Base-by-base conservation (phyloP, 2,888 invertebrate species). In the Hipparchia semele region DNA sequence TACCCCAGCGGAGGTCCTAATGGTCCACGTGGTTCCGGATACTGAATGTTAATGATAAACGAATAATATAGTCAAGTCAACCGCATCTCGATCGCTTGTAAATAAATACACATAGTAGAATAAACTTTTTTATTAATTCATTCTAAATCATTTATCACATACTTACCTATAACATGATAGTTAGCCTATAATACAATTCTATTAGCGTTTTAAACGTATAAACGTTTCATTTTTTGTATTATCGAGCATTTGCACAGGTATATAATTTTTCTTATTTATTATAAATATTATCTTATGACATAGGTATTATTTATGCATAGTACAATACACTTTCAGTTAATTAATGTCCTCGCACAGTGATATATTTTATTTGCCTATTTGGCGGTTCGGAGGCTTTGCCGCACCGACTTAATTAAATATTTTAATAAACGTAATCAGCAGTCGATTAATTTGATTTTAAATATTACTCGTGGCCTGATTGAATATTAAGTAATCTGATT, bases 1-100 rank as follows among this genome's bases (percentile, higher is more conserved):
- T 92, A 92, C 73, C 90, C 92, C 1, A 90, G 89, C 46, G 92
- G 93, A 60, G 90, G 89, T 9, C 94, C 94, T 0, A 85, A 80
- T 68, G 94, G 93, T 1, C 88, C 83, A 1, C 83, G 90, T 70
- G 94, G 94, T n/a, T 89, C 92, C 3, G 94, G 94, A 70, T 94
- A 89, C 79, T 94, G 78, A 87, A 60, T 69, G n/a, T 23, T 51
- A 33, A 51, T 10, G 4, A 51, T 10, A 65, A 39, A n/a, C 6
- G 56, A 62, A 69, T 62, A 3, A 56, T 68, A 9, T 68, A 9
- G 56, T 23, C 60, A 13, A 10, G 12, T 49, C 6, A 56, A 45
- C 10, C 61, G 9, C 49, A 62, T 66, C 54, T 54, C 10, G 67
- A 72, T 64, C 59, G 39, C 64, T 65, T 68, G 70, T 73, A 72